Percentiles rank a stretch among this genome's conserved stretches.
Conservation (phyloP, 2,797 vertebrate genomes). For the Myotis planiceps region DNA sequence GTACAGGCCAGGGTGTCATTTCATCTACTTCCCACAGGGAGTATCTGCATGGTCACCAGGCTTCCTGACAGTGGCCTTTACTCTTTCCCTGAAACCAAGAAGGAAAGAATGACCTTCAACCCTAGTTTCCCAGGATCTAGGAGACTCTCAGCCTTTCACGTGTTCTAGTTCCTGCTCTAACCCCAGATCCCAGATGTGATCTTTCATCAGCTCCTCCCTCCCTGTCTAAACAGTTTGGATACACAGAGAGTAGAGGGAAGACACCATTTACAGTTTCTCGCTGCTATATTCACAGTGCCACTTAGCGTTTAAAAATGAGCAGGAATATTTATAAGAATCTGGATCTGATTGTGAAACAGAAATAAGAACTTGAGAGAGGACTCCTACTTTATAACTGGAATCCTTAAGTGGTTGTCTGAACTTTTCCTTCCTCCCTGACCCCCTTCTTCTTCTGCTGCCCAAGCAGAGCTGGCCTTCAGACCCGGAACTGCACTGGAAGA, state of each 20-base stretch:
- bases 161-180: neutral
- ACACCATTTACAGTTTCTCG: neutral
- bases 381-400: neutral
- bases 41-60: neutral
- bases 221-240: neutral
- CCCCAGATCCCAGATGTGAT: neutral
- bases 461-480: neutral
- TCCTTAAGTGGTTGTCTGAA: neutral
- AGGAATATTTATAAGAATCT: neutral
- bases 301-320: neutral
- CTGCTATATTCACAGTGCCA: neutral
- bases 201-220: neutral
- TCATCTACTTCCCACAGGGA: neutral
- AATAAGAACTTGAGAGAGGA: neutral
- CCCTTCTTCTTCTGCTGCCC: neutral
- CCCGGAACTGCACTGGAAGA: neutral
- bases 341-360: conserved; percentile 2
- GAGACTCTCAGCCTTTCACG: neutral
- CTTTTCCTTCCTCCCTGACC: neutral
- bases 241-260: neutral
- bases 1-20: neutral
- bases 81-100: neutral
- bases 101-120: neutral
- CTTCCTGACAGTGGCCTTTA: neutral
- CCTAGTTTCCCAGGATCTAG: neutral